Conservation (phyloP, 2,888 invertebrate genomes). For the Rutpela maculata region DNA sequence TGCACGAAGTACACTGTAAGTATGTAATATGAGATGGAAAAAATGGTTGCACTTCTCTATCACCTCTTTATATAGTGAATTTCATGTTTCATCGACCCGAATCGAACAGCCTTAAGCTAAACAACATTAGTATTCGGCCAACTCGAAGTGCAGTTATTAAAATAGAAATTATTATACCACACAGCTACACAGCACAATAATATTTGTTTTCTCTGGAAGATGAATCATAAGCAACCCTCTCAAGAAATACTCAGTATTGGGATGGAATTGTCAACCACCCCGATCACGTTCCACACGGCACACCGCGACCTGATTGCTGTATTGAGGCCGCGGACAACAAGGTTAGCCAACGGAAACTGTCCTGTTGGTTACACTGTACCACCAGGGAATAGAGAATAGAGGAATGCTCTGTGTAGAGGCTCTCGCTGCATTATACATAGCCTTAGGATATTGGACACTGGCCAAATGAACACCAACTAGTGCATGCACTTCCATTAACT, state of each 20-base stretch:
- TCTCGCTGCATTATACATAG: slow-evolving; percentile 39
- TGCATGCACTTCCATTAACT: slow-evolving; percentile 27
- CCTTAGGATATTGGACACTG: slow-evolving; percentile 47
- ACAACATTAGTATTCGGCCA: too few relatives aligned
- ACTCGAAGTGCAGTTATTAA: too few relatives aligned
- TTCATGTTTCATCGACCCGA: too few relatives aligned
- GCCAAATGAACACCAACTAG: slow-evolving; percentile 45
- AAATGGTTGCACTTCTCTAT: too few relatives aligned
- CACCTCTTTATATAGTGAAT: too few relatives aligned
- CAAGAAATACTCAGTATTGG: slow-evolving; percentile 13
- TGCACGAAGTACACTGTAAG: too few relatives aligned
- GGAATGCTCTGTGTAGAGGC: slow-evolving; percentile 11
- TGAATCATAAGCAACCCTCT: neutral
- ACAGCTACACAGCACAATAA: neutral
- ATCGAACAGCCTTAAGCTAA: too few relatives aligned
- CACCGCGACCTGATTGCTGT: slow-evolving; percentile 61
- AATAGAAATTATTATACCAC: too few relatives aligned
- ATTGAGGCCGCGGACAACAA: slow-evolving; percentile 64
- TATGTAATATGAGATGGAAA: too few relatives aligned
- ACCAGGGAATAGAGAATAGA: slow-evolving; percentile 22
- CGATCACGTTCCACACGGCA: slow-evolving; percentile 34
- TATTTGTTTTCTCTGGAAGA: neutral
- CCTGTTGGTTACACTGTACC: slow-evolving; percentile 38
- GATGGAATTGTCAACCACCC: slow-evolving; percentile 14
- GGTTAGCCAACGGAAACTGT: slow-evolving; percentile 63